Base-by-base conservation (phyloP, 64 coral and sea anemone species). In the Orbicella faveolata region DNA sequence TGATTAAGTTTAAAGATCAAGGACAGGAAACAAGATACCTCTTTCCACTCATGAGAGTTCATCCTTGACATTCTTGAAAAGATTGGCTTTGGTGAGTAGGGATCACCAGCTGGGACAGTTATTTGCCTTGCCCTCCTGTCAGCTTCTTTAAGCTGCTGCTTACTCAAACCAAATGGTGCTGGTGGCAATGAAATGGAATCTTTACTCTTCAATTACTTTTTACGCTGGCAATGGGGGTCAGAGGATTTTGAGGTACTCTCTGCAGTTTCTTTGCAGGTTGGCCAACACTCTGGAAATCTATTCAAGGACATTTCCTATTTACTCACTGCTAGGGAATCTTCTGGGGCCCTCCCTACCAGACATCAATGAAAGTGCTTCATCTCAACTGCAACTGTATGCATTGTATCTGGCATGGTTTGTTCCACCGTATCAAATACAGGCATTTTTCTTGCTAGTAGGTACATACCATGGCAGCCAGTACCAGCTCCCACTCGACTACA, bases 351-450 rank as follows among this genome's bases (percentile, higher is more conserved):
- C 4, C 80, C 80, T 7, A 23, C 80, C 52, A 83, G 26, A 17
- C 59, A 36, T 63, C 80, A 10, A 52, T 83, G 57, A 8, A 83
- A 15, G 57, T 83, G 80, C 64, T 83, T 83, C 20, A 61, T 2
- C 57, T 83, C 54, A 18, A 83, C 61, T 23, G 80, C 80, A 83
- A 65, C 34, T 9, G 80, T 83, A 83, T 83, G 80, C 80, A 83
- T 83, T 8, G 80, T 52, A 83, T 83, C 80, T 83, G 80, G 55
- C 21, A 83, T 36, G n/a, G 33, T 36, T 16, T 79, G 33, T 51
- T 20, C 6, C 1, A 79, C 34, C 1, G 21, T 37, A 18, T 83
- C 80, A 83, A 83, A 83, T n/a, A 15, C 10, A 6, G 80, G 59
- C 6, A 83, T n/a, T 63, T 83, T 83, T 36, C 34, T 4, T 61